Evolutionary conservation across 2,113 vertebrate species (phyloP), one percentile per base, ranked within the genome.

Genomic region (Dissostichus mawsoni): DNA sequence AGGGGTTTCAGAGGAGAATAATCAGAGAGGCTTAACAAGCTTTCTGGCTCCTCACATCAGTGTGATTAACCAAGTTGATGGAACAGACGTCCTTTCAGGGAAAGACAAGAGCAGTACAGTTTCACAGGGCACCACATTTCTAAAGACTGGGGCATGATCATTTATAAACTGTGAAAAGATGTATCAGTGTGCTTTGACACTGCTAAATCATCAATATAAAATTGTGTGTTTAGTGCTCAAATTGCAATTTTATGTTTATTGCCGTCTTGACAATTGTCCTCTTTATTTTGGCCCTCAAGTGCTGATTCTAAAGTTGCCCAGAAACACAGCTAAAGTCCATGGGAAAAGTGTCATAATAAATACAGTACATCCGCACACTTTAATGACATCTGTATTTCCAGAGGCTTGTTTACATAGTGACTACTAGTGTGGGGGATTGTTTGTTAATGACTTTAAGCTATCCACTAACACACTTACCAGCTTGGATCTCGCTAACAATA

Each of bases 21-120:
- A 91, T 89, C 90, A 84, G 59, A 77, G 76, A 86, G 81, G 86
- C 76, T 90, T 92, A 93, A 90, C 89, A 85, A 90, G 86, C 85
- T 86, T 83, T 81, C 59, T 55, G 81, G 76, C 81, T 89, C 68
- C 82, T 84, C 79, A 81, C 74, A 64, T 87, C 80, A 74, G 25
- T 44, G 80, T 83, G 90, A 93, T 90, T 87, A 91, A 81, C 33
- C 59, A 47, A 68, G 86, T 78, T 59, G 57, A 59, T 81, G 84
- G 81, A 90, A 79, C 74, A 81, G 70, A 69, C 73, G 47, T 52
- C 10, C 62, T 78, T 44, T 55, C 81, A 66, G 41, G 62, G 59
- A 58, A 55, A 55, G 23, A 68, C 63, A n/a, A 64, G 51, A 72
- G 25, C 45, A 7, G 23, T 14, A 3, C 33, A 9, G 18, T 72